Evolutionary conservation across 2,797 vertebrate species (phyloP), one percentile per base, ranked within the genome.

Genomic region (Crenichthys baileyi): DNA sequence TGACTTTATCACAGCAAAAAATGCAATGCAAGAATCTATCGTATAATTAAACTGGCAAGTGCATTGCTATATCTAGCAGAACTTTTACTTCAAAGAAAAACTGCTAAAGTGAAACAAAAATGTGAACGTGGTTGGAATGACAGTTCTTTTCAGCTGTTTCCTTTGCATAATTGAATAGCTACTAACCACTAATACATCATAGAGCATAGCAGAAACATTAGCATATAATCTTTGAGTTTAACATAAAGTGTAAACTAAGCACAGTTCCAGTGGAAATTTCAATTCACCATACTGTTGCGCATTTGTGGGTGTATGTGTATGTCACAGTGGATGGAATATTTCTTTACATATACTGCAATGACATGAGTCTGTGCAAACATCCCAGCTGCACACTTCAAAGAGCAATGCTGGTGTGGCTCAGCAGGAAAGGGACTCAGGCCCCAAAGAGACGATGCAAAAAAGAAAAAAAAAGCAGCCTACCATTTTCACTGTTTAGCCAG

Each of bases 401-500:
- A 85, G 83, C 79, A 83, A 78, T 77, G 65, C 70, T 74, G 77
- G 76, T 83, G 81, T 65, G 24, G 67, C 90, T 85, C 92, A 90
- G 83, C 76, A 74, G 89, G 85, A 79, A 86, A 84, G 83, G 82
- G 79, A 89, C 76, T 89, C 73, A 65, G 77, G 78, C 84, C 73
- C 83, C 79, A 81, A 76, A 87, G 87, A 91, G 86, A 91, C 86
- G 81, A 87, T 51, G 63, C 65, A 85, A 88, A 77, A 83, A 90
- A 94, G 92, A 92, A 86, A 90, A 91, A 93, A 92, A 86, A 92
- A 91, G 90, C 82, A 82, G 68, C 44, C 82, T 84, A 80, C 60
- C 77, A 71, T 82, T 88, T 91, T 83, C 51, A 75, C 67, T 72
- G 81, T 78, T 70, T 73, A 80, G 75, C 60, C 84, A 77, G 70